Conservation (phyloP, 2,113 vertebrate species). For the Macaca fascicularis region DNA sequence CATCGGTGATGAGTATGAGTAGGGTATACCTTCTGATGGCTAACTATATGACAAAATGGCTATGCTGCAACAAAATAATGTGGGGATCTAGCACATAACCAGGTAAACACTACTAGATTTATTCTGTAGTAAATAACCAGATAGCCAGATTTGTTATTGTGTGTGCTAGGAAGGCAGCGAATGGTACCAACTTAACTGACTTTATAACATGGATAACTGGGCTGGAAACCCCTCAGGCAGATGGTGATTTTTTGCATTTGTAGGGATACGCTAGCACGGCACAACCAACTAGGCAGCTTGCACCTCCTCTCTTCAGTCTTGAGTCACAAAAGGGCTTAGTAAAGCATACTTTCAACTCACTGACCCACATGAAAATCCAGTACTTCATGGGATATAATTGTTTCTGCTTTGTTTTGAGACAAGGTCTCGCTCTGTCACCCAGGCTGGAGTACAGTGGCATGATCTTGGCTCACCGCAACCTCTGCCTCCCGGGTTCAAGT, state of each 20-base stretch:
- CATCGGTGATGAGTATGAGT: background rate
- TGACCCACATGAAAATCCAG: background rate
- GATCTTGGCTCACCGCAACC: no score
- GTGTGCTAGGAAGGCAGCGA: background rate
- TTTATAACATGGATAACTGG: background rate
- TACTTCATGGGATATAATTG: background rate
- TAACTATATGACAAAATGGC: background rate
- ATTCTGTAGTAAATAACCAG: background rate
- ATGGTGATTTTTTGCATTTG: background rate
- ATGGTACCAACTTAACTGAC: background rate
- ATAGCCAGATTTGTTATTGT: background rate
- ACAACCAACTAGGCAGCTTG: background rate
- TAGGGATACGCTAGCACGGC: background rate
- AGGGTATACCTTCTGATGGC: background rate
- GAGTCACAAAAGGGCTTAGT: background rate
- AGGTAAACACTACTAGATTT: background rate
- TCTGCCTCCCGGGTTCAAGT: no score
- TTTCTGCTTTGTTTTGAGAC: no score
- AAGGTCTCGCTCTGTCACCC: no score
- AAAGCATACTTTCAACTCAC: background rate
- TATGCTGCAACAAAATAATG: background rate
- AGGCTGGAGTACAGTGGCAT: no score
- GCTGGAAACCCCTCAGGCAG: background rate
- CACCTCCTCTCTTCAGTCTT: background rate
- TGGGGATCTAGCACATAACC: background rate